Base-by-base conservation (phyloP, 2,888 invertebrate species). In the Zaprionus bogoriensis region DNA sequence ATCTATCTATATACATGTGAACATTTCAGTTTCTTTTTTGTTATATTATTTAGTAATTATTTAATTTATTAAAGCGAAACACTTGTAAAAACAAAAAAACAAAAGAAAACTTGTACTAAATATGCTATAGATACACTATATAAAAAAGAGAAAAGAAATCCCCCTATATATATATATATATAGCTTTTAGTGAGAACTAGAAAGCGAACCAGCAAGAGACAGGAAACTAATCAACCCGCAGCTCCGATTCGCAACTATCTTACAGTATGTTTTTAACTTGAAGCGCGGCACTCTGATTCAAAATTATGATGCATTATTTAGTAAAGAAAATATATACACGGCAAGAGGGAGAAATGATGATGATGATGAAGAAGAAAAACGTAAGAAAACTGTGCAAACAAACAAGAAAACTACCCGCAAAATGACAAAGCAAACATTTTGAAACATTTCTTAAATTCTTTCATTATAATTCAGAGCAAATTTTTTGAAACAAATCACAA, bases 251-350 rank as follows among this genome's bases (percentile, higher is more conserved):
- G 14, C 55, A 51, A 60, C 25, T 62, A 60, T 62, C 28, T 69
- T 60, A 52, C 3, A 53, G 44, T 66, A 67, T 64, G 39, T 57
- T 42, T 36, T 46, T 30, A 44, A 59, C 22, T 57, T 66, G 58
- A 74, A 74, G 80, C 67, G 74, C 78, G 76, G 78, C 76, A 32
- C 38, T 80, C 64, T 57, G 39, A 67, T 58, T 54, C 58, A 2
- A 74, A 52, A 75, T 84, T 84, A 83, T 83, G 83, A 83, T 83
- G 83, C 83, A 83, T 82, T 71, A 72, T 71, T 68, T 76, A 80
- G 80, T 55, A 68, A 66, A 71, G 65, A 69, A 58, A 63, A 68
- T 72, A 71, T 81, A 74, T 72, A 81, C 77, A 74, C 71, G 64
- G 52, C 60, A 58, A 67, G 36, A 27, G 53, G 25, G 47, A 50